Base-by-base conservation (phyloP, 2,888 invertebrate species). In the Coleophora deauratella region DNA sequence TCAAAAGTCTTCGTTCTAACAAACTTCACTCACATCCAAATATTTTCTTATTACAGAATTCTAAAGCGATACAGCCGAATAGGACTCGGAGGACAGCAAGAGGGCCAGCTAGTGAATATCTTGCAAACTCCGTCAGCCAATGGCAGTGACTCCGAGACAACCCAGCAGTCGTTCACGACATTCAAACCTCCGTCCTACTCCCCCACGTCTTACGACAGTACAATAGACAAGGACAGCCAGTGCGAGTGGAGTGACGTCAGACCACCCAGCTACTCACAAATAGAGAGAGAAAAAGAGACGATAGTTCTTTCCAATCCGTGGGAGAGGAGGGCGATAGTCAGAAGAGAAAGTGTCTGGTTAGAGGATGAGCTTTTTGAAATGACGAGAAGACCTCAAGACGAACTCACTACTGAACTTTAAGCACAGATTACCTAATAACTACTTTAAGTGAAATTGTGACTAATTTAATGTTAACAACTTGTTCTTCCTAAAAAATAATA, bases 341-440 rank as follows among this genome's bases (percentile, higher is more conserved):
- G 84, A 41, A 64, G 86, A 39, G 81, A 89, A 60, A 89, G 90
- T 41, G 86, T 91, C 37, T 91, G 91, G 88, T 72, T 92, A 43
- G 94, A 93, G 61, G 93, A 94, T 61, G 94, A 94, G 73, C 92
- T 93, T 65, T 91, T 92, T 58, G 92, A 93, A 66, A 88, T 95
- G 72, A 93, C 94, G 43, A 93, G 93, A 72, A 88, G 95, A 60
- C 95, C 95, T 37, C 95, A 95, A 79, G 95, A 95, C 76, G 94
- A 95, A 82, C 92, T 94, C 57, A 94, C 94, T 61, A 94, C 94
- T 60, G 94, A 94, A 87, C 88, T 94, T 74, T 94, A 85, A 40
- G 21, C 27, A 6, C 21, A 21, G 6, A 4, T 21, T 4, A 21
- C 3, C n/a, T n/a, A 21, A 3, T 21, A 21, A 21, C 3, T 21